Evolutionary conservation across 2,888 invertebrate species (phyloP).

Genomic region (Drosophila cracens): DNA sequence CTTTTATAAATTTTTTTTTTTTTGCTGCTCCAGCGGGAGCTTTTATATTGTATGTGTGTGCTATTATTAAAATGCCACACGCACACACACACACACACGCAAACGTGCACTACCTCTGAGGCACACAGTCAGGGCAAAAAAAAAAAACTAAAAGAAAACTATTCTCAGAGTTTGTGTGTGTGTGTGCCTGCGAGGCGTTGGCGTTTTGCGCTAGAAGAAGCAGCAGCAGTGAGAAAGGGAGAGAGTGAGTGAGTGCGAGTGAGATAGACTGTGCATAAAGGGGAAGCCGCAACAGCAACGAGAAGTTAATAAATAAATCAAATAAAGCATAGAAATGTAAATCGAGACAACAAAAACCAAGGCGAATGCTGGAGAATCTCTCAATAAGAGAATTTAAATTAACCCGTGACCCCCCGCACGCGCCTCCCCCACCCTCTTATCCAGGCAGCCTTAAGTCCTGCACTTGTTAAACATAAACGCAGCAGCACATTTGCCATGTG

Average conservation of each 20-base stretch:
- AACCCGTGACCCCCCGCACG: background rate
- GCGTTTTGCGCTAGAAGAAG: slow-evolving; percentile 61
- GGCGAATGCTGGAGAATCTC: slow-evolving; percentile 20
- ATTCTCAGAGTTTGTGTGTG: slow-evolving; percentile 43
- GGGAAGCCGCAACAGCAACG: slow-evolving; percentile 18
- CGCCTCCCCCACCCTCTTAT: background rate
- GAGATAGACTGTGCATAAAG: slow-evolving; percentile 1
- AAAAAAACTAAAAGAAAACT: slow-evolving; percentile 41
- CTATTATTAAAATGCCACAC: slow-evolving; percentile 72
- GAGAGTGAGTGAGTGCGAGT: background rate
- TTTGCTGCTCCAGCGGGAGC: slow-evolving; percentile 72
- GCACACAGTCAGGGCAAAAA: slow-evolving; percentile 32
- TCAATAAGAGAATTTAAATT: slow-evolving; percentile 40
- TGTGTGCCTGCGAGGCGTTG: slow-evolving; percentile 69
- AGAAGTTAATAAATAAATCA: slow-evolving; percentile 70
- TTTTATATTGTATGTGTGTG: slow-evolving; percentile 66
- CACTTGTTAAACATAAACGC: slow-evolving; percentile 70
- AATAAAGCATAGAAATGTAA: slow-evolving; percentile 63
- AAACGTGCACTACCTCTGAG: slow-evolving; percentile 25
- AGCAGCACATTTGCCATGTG: slow-evolving; percentile 66
- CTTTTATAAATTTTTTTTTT: slow-evolving; percentile 8
- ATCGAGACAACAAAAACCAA: slow-evolving; percentile 34
- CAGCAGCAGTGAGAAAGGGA: slow-evolving; percentile 27
- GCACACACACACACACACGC: slow-evolving; percentile 34
- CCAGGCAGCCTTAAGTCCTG: slow-evolving; percentile 1